Conservation (phyloP, 2,797 vertebrate species). For the Gadopsis marmoratus region DNA sequence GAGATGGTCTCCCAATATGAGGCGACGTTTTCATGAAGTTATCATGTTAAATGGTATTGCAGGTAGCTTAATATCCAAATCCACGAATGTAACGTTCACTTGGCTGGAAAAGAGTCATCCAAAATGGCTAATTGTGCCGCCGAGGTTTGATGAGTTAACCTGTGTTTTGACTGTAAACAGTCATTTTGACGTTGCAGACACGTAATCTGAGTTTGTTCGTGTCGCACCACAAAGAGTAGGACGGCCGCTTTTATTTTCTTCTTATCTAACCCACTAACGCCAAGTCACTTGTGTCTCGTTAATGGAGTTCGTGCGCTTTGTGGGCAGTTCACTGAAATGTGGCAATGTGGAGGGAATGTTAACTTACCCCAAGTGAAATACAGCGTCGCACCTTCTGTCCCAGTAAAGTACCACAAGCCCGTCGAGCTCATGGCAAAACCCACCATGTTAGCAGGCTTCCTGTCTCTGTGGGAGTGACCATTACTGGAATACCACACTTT, state of each 20-base stretch:
- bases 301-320: not conserved
- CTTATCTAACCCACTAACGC: not conserved
- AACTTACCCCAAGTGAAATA: conserved; percentile 12
- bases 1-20: fast-evolving
- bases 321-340: not conserved
- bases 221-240: not conserved
- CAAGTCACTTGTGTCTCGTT: not conserved
- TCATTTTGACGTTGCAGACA: not conserved
- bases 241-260: not conserved
- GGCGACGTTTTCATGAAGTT: not conserved
- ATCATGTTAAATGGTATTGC: not conserved
- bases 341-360: conserved; percentile 19
- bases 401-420: conserved; percentile 19
- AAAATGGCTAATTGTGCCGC: conserved; percentile 18
- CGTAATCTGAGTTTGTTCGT: not conserved
- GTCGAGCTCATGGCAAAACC: conserved; percentile 20
- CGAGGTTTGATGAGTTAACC: conserved; percentile 16
- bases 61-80: not conserved
- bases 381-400: conserved; percentile 23
- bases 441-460: conserved; percentile 40
- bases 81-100: not conserved
- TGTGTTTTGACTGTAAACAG: conserved; percentile 16
- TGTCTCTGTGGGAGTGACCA: conserved; percentile 61
- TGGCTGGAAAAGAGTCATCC: not conserved
- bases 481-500: conserved; percentile 56